Percentiles rank a stretch among this genome's conserved stretches.
Conservation (phyloP, 2,113 vertebrate species). For the human region DNA sequence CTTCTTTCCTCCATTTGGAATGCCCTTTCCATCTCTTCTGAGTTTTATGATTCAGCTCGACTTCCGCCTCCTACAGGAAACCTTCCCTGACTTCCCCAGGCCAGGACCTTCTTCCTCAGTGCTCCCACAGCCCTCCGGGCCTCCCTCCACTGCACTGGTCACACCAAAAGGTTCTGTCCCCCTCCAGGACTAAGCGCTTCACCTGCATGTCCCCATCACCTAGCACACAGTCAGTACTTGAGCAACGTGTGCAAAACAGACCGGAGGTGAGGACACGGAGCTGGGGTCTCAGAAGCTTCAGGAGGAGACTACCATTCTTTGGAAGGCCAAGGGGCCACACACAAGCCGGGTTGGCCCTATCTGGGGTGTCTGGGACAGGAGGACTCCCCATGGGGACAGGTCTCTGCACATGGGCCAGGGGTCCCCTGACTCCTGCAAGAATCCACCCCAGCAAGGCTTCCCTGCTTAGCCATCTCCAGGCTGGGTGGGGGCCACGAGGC, state of each 20-base stretch:
- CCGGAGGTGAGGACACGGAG: rapidly evolving
- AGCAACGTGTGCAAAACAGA: not conserved
- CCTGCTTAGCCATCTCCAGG: not conserved
- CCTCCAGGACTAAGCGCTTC: not conserved
- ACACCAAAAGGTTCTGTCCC: not conserved
- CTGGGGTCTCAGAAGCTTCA: not conserved
- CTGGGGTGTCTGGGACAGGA: not conserved
- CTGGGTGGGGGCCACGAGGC: not conserved
- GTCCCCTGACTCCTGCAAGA: not conserved
- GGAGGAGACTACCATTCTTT: not conserved
- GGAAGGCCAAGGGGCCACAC: too few species aligned
- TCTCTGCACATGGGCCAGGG: not conserved
- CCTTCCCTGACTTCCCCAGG: not conserved
- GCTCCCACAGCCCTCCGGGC: not conserved
- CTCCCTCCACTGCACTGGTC: not conserved
- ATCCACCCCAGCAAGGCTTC: not conserved
- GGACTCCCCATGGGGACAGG: too few species aligned
- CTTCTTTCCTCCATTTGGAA: not conserved
- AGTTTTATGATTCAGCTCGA: not conserved
- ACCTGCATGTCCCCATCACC: not conserved
- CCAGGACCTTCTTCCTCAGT: not conserved
- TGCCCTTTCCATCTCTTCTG: not conserved
- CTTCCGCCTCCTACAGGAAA: not conserved
- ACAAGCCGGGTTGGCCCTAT: not conserved
- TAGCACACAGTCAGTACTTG: not conserved